Percentiles rank a stretch among this genome's conserved stretches.
phyloP scores from a whole-genome alignment of 1,140 invertebrate species.

The Drosophila murphyi region DNA sequence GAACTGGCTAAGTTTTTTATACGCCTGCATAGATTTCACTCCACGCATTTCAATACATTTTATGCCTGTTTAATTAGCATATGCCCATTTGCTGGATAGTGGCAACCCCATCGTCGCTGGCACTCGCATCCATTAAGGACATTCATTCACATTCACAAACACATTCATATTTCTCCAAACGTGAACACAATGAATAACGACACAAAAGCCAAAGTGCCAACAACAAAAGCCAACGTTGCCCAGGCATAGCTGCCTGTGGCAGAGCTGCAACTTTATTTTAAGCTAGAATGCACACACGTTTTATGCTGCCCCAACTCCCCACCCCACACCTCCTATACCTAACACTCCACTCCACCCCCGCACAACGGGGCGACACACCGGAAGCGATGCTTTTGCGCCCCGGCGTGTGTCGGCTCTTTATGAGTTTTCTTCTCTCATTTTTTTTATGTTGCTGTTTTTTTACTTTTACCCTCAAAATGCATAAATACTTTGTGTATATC shows the following conservation, averaged over 20 bases:
- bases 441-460: conserved; percentile 21
- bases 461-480: conserved; percentile 71
- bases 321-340: not conserved
- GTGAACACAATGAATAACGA: conserved; percentile 73
- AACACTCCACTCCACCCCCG: not conserved
- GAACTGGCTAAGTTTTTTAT: too few species aligned
- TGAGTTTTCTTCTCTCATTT: conserved; percentile 50
- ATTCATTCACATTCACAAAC: conserved; percentile 37
- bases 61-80: conserved; percentile 65
- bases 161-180: conserved; percentile 61
- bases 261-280: conserved; percentile 79
- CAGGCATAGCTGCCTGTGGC: conserved; percentile 32
- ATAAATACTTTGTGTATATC: conserved; percentile 64
- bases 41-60: not conserved
- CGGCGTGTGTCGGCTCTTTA: conserved; percentile 69
- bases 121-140: conserved; percentile 63
- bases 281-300: conserved; percentile 78
- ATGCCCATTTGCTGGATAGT: conserved; percentile 51
- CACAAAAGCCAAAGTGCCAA: conserved; percentile 82
- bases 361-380: conserved; percentile 62
- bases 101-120: conserved; percentile 33
- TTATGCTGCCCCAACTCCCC: conserved; percentile 12
- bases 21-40: not conserved
- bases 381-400: conserved; percentile 79
- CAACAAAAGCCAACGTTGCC: conserved; percentile 34